Evolutionary conservation across 2,797 vertebrate species (phyloP), one percentile per base, ranked within the genome.

Genomic region (Gymnodraco acuticeps): DNA sequence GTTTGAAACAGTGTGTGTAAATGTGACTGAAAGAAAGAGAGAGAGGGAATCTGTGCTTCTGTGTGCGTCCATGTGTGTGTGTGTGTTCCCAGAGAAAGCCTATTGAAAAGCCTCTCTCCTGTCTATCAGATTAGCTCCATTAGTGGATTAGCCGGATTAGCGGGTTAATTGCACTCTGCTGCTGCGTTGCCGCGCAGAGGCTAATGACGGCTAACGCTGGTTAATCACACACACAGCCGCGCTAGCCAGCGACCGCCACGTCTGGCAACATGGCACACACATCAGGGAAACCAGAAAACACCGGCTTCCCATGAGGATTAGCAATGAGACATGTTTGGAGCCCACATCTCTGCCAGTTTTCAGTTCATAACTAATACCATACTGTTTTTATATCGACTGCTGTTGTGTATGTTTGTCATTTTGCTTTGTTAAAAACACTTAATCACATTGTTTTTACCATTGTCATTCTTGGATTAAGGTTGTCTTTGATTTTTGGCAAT

Each of bases 91-190:
- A 75, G 80, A 75, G 76, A 87, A 79, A 90, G 75, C 78, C 89
- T 65, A 81, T 81, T 90, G 87, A 92, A 88, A 87, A 91, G 78
- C 79, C 81, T 77, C 87, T 81, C 87, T 90, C 82, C 90, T 92
- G 80, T 90, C 90, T 82, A 91, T 91, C 89, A 92, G 92, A 93
- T 93, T 94, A 93, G 90, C 90, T 92, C 89, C 81, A 92, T 93
- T 93, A 93, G 90, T 85, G 92, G 93, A 93, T 94, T 93, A 92
- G 89, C 89, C 68, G 90, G 93, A 94, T 94, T 94, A 93, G 89
- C 81, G 89, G 84, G 88, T 93, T 94, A 94, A 94, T 93, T 93
- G 92, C 90, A 75, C 92, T 91, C 92, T 89, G 89, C 84, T 91
- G 88, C 78, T 87, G 91, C 91, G 84, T 90, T 87, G 91, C 74